Conservation (phyloP, 2,113 vertebrate genomes). For the Casuarius casuarius region DNA sequence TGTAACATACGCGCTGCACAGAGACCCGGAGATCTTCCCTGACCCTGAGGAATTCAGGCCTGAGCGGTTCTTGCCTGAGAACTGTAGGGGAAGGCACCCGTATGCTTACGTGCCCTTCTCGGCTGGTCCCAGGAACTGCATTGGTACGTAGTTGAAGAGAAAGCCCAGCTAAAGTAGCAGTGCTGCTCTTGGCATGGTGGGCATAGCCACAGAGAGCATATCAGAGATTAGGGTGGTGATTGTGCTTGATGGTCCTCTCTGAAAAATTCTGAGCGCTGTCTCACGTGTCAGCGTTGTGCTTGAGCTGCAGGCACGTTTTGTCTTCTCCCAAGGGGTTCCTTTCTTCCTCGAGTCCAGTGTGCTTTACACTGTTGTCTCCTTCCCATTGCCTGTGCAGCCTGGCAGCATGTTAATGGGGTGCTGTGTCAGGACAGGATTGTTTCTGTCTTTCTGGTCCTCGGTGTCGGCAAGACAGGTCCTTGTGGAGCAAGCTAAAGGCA, state of each 20-base stretch:
- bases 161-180: background rate
- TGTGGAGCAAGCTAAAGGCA: background rate
- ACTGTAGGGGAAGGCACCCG: conserved; percentile 81
- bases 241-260: background rate
- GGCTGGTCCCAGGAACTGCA: conserved; percentile 94
- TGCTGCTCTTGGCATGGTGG: background rate
- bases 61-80: conserved; percentile 90
- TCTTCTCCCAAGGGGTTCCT: background rate
- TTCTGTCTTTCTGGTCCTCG: background rate
- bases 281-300: background rate
- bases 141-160: conserved; percentile 80
- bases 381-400: background rate
- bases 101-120: conserved; percentile 94
- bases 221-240: background rate
- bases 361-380: background rate
- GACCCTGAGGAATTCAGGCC: conserved; percentile 91
- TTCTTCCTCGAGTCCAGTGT: background rate
- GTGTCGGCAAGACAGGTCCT: background rate
- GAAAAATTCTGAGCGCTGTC: background rate
- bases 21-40: conserved; percentile 87
- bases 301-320: background rate
- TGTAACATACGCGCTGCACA: conserved; percentile 86
- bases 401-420: background rate
- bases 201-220: accelerated
- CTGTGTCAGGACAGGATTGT: background rate